phyloP scores from a whole-genome alignment of 2,888 invertebrate species.

The Drosophila demipolita region DNA sequence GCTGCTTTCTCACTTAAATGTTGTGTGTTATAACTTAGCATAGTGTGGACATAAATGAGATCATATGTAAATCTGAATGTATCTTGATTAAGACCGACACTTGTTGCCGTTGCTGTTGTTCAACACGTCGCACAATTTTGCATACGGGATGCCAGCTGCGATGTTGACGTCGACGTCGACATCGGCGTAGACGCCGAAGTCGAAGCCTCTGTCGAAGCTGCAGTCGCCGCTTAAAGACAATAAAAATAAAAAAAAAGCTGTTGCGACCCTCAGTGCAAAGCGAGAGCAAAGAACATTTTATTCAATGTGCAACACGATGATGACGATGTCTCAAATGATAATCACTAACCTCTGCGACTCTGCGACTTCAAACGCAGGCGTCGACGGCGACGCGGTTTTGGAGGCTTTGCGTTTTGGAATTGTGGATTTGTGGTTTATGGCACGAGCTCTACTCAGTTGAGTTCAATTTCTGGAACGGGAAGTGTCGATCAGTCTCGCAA shows the following conservation, averaged over 20 bases:
- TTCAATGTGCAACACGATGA: slow-evolving; percentile 51
- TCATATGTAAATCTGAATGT: slow-evolving; percentile 34
- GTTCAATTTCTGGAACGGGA: slow-evolving; percentile 72
- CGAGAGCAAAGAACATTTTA: slow-evolving; percentile 55
- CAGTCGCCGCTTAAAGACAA: slow-evolving; percentile 14
- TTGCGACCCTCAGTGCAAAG: slow-evolving; percentile 53
- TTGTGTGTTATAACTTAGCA: slow-evolving; percentile 6
- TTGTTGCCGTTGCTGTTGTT: slow-evolving; percentile 44
- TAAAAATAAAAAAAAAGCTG: slow-evolving; percentile 39
- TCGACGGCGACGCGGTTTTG: slow-evolving; percentile 32
- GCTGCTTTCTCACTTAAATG: not conserved
- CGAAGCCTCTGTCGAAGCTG: slow-evolving; percentile 8
- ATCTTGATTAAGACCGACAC: slow-evolving; percentile 79
- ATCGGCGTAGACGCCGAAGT: slow-evolving; percentile 2
- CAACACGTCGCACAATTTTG: slow-evolving; percentile 54
- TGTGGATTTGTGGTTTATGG: slow-evolving; percentile 52
- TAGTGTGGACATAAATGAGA: slow-evolving; percentile 2
- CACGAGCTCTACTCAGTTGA: slow-evolving; percentile 65
- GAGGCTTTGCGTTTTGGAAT: slow-evolving; percentile 18
- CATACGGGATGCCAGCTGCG: slow-evolving; percentile 51
- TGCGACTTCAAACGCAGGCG: slow-evolving; percentile 49
- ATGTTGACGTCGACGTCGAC: slow-evolving; percentile 8
- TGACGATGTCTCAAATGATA: slow-evolving; percentile 25
- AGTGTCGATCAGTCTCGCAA: slow-evolving; percentile 69
- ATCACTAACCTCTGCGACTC: slow-evolving; percentile 45